Evolutionary conservation across 2,113 vertebrate species (phyloP).

Genomic region (Eclectus roratus): DNA sequence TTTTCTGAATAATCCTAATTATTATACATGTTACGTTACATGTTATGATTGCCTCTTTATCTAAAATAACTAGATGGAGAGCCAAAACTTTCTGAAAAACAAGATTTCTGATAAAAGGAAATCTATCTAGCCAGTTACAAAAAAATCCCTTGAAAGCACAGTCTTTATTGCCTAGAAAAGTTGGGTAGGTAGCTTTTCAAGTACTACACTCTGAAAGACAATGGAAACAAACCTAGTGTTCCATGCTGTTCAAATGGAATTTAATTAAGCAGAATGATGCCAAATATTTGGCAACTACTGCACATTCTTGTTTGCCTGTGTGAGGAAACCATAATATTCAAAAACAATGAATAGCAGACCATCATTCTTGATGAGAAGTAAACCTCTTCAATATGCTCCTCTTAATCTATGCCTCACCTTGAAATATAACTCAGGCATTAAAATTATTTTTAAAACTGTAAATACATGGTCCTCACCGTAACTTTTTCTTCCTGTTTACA

Average conservation of each 20-base stretch:
- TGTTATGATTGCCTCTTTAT: background rate
- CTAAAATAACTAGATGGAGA: background rate
- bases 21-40: background rate
- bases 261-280: background rate
- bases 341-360: background rate
- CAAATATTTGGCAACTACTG: background rate
- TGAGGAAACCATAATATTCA: background rate
- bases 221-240: background rate
- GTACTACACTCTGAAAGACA: background rate
- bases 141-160: background rate
- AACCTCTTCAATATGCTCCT: background rate
- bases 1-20: background rate
- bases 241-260: background rate
- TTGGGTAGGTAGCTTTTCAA: background rate
- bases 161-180: background rate
- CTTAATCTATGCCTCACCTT: background rate
- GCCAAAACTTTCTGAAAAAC: background rate
- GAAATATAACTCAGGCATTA: background rate
- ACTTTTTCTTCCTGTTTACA: background rate
- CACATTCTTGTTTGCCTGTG: background rate
- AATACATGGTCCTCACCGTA: background rate
- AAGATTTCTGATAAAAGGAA: background rate
- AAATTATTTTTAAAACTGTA: background rate
- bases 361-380: background rate
- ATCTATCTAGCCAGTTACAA: background rate